These are phyloP conservation scores for Patagioenas fasciata DNA, from an alignment of 2,113 vertebrate species.

Conservation along the genomic window DNA sequence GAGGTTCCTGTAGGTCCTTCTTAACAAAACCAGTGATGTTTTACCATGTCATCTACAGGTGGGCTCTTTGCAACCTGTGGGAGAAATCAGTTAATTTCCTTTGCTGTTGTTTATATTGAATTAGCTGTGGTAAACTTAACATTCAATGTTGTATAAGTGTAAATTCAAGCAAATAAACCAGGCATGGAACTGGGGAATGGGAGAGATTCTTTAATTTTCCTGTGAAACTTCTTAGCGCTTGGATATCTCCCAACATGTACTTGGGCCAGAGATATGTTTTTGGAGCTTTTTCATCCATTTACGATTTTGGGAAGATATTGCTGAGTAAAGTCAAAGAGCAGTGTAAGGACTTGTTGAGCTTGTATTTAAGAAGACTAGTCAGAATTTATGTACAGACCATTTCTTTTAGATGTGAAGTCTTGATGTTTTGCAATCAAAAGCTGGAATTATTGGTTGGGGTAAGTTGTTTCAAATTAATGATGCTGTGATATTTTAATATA, in stretches of 20 bases:
- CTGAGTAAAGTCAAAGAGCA: background rate
- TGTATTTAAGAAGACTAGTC: background rate
- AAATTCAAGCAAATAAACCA: background rate
- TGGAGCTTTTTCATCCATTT: background rate
- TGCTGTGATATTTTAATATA: background rate
- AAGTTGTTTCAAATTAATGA: background rate
- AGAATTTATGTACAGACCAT: background rate
- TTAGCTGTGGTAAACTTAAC: background rate
- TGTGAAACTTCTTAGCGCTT: background rate
- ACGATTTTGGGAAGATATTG: background rate
- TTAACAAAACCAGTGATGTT: background rate
- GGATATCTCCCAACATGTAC: background rate
- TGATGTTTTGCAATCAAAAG: background rate
- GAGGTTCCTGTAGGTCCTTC: background rate
- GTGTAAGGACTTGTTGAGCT: background rate
- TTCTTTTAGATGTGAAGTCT: background rate
- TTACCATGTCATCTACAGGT: background rate
- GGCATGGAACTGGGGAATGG: background rate
- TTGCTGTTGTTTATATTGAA: background rate
- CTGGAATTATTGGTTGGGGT: background rate
- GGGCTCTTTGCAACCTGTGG: background rate
- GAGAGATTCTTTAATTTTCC: background rate
- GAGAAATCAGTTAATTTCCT: background rate
- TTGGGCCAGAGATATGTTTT: background rate
- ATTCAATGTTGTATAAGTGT: background rate